Base-by-base conservation (phyloP, 53 echinoderm and acorn worm genomes). In the Echinometra lucunter region DNA sequence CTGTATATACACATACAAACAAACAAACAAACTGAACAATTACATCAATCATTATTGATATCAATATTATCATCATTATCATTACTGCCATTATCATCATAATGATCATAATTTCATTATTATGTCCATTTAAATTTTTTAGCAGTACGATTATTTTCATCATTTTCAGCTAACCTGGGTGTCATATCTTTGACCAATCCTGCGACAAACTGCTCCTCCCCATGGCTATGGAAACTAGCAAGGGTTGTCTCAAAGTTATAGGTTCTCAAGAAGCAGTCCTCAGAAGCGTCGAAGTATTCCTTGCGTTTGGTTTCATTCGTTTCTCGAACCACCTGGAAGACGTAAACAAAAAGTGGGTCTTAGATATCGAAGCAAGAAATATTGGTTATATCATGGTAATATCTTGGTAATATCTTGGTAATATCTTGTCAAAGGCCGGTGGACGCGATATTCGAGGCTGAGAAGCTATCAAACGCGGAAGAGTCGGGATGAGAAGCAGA, bases 141-240 rank as follows among this genome's bases (percentile, higher is more conserved):
- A 63, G 60, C 25, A 21, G 19, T 21, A 53, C 19, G 5, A 63
- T 63, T 21, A 63, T 63, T 63, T 23, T 57, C 17, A 57, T 57
- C 5, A 63, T 53, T 53, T 53, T 9, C 23, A 78, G 30, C 44
- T n/a, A n/a, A 92, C 92, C 72, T 70, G 25, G 92, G 92, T 44
- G 25, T 28, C n/a, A 92, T 6, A 30, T 67, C 72, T 44, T 27
- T 23, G 45, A 72, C 92, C 38, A 55, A 70, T 44, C 37, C 72
- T 58, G 42, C 40, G n/a, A 92, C 28, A 45, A 92, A 92, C 45
- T 69, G 44, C 53, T 92, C 92, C 57, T 92, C 92, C 18, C 38
- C 44, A 12, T 15, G 12, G 38, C 92, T 92, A 45, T 92, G 92
- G 44, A 92, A 70, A 92, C 92, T 92, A 53, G n/a, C 69, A 13